A percentile compares a stretch with the other conserved stretches of the same genome.
Conservation (phyloP, 2,113 vertebrate species). For the Proteles cristata region DNA sequence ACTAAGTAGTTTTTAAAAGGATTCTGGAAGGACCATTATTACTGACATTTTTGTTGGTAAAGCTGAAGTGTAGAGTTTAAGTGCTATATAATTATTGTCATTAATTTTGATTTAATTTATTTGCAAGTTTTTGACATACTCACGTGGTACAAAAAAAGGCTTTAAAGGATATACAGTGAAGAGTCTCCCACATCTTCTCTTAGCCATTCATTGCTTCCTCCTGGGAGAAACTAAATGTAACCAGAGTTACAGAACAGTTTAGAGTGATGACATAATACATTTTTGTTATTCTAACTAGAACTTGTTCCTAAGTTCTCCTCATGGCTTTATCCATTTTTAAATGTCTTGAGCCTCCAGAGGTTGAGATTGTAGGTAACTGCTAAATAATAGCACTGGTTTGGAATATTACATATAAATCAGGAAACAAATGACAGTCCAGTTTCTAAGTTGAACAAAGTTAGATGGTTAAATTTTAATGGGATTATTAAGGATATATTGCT, state of each 20-base stretch:
- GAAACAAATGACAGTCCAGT: not conserved
- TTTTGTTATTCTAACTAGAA: not conserved
- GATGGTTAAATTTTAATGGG: slow-evolving; percentile 1
- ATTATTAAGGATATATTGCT: slow-evolving; percentile 18
- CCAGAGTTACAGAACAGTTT: not conserved
- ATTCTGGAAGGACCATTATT: not conserved
- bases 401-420: not conserved
- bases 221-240: not conserved
- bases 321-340: slow-evolving; percentile 15
- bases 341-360: not conserved
- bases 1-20: not conserved
- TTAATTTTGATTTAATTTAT: slow-evolving; percentile 55
- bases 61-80: not conserved
- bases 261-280: not conserved
- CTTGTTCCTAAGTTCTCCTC: not conserved
- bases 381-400: not conserved
- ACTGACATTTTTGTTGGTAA: slow-evolving; percentile 35
- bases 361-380: not conserved
- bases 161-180: not conserved
- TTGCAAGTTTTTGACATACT: not conserved
- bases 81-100: slow-evolving; percentile 25
- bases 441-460: slow-evolving; percentile 40
- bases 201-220: not conserved
- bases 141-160: not conserved
- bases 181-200: not conserved